These are phyloP conservation scores for Scaptomyza reducta DNA, from an alignment of 2,888 invertebrate genomes.

Conservation along the genomic window DNA sequence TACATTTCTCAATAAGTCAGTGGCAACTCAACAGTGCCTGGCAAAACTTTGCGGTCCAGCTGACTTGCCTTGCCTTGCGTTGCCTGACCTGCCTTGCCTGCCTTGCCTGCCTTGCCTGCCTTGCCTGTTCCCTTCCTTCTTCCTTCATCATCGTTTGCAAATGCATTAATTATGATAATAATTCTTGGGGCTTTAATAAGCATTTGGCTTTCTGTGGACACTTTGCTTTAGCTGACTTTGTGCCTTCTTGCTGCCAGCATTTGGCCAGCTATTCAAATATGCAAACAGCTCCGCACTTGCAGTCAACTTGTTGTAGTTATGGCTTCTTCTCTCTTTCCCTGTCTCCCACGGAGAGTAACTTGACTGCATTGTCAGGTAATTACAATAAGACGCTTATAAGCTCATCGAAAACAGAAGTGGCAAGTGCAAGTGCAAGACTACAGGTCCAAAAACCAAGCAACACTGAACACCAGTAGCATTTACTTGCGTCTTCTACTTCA, in stretches of 20 bases:
- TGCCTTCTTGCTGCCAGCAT: constrained; percentile 15
- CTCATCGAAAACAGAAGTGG: constrained; percentile 66
- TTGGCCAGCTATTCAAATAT: constrained; percentile 58
- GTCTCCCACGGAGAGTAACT: constrained; percentile 43
- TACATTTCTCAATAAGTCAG: constrained; percentile 55
- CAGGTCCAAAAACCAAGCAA: background rate
- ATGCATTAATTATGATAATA: constrained; percentile 78
- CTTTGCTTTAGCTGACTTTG: constrained; percentile 40
- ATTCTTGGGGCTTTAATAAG: constrained; percentile 71
- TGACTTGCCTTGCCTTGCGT: background rate
- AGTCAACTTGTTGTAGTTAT: constrained; percentile 19
- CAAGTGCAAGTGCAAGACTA: constrained; percentile 51
- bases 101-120: background rate
- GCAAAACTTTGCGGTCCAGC: constrained; percentile 42
- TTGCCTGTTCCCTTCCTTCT: no score
- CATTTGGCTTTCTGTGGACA: constrained; percentile 52
- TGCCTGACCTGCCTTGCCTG: no score
- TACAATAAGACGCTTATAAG: constrained; percentile 76
- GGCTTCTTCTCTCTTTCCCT: constrained; percentile 7
- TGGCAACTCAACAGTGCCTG: constrained; percentile 24
- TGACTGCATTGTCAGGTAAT: constrained; percentile 73
- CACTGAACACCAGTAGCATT: constrained; percentile 1
- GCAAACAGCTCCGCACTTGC: constrained; percentile 57
- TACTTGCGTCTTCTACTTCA: background rate
- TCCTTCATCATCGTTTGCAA: constrained; percentile 6